Evolutionary conservation across 2,113 vertebrate genomes (phyloP).

Genomic region (Diadophis punctatus): DNA sequence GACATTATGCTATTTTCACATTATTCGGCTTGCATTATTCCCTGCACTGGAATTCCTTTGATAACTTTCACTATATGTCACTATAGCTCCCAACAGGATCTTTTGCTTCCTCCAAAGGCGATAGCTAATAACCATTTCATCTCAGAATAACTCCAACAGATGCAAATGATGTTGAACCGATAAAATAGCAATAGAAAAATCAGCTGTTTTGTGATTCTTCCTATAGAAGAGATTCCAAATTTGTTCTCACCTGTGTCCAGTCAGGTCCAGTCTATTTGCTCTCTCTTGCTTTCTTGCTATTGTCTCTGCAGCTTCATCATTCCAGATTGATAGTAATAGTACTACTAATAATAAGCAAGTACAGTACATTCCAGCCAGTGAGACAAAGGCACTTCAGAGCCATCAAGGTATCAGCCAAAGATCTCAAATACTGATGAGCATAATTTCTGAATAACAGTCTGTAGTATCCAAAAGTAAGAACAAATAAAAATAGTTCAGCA

Average conservation of each 20-base stretch:
- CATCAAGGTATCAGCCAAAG: neutral
- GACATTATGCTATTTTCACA: neutral
- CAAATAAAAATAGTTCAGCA: neutral
- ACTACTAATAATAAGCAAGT: neutral
- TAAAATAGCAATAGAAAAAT: neutral
- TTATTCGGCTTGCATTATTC: neutral
- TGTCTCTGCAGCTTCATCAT: neutral
- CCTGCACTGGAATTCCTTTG: neutral
- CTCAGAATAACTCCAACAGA: neutral
- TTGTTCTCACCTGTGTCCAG: neutral
- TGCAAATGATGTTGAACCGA: neutral
- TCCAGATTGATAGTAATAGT: neutral
- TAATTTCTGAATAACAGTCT: neutral
- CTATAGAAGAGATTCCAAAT: neutral
- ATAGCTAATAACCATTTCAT: neutral
- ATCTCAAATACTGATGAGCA: neutral
- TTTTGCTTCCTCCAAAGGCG: neutral
- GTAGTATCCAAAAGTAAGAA: neutral
- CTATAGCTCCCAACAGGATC: neutral
- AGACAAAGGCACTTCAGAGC: neutral
- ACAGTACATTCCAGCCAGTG: neutral
- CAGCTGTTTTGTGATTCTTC: neutral
- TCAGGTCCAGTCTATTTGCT: neutral
- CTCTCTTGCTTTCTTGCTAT: neutral
- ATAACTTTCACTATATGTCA: neutral